Evolutionary conservation across 2,888 invertebrate species (phyloP).

Genomic region (Drosophila incognita): DNA sequence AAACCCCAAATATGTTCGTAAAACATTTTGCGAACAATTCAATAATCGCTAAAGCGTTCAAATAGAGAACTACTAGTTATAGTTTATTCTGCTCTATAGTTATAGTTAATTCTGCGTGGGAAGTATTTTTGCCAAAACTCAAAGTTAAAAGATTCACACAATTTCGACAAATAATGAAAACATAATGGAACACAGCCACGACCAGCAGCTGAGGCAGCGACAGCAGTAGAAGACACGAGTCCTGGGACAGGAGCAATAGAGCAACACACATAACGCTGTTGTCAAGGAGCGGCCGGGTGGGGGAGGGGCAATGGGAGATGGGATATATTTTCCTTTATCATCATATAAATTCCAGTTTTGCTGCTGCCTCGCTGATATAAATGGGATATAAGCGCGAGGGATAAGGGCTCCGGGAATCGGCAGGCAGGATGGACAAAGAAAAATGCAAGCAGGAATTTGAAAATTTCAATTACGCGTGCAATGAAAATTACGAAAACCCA

Average conservation of each 20-base stretch:
- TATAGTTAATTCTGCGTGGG: constrained; percentile 1
- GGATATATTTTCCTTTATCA: constrained; percentile 69
- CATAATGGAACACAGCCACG: constrained; percentile 62
- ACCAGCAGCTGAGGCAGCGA: constrained; percentile 9
- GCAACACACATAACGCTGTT: constrained; percentile 2
- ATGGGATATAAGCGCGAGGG: constrained; percentile 36
- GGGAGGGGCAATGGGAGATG: constrained; percentile 2
- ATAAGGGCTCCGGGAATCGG: constrained; percentile 5
- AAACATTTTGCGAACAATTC: constrained; percentile 43
- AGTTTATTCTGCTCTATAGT: background rate
- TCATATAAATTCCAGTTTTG: constrained; percentile 72
- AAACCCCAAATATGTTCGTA: constrained; percentile 2
- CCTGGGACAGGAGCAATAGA: constrained; percentile 29
- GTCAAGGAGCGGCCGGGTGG: background rate
- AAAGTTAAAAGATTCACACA: constrained; percentile 73
- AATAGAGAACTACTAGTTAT: background rate
- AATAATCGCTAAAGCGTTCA: constrained; percentile 45
- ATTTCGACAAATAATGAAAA: constrained; percentile 76
- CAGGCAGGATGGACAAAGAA: constrained; percentile 39
- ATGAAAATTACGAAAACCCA: constrained; percentile 82
- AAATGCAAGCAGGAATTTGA: constrained; percentile 81
- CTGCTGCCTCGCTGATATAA: constrained; percentile 57
- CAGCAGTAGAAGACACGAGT: background rate
- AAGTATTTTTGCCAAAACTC: constrained; percentile 45
- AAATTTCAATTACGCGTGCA: constrained; percentile 83